Evolutionary conservation across 2,888 invertebrate genomes (phyloP), one percentile per base, ranked within the genome.

Genomic region (Nymphalis c-album): DNA sequence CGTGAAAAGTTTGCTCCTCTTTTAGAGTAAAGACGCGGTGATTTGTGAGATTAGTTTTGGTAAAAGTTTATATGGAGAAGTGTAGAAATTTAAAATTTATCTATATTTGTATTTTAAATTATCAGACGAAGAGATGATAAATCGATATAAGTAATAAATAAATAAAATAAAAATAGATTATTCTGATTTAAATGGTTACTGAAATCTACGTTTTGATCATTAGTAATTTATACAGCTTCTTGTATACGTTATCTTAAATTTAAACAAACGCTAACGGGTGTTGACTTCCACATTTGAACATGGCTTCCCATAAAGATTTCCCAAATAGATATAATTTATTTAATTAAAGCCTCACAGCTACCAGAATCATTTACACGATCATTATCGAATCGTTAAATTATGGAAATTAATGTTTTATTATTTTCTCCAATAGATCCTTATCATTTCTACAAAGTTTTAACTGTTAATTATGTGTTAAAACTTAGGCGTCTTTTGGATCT

Each of bases 401-500:
- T 40, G 53, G 17, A 31, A 31, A 55, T 55, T 5, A 51, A 8
- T 51, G 18, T 50, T 26, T 26, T 2, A 13, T 40, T 40, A 40
- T 55, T 31, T 55, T 53, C 17, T 31, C n/a, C 17, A 31, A 17
- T 31, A 7, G 31, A 55, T 53, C 5, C 17, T 1, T 53, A 26
- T 55, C 53, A 13, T 22, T 53, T 17, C 40, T 13, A 8, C 0
- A 2, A 17, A 55, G 7, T 17, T 17, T 10, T 55, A 55, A 55
- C 53, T 55, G 53, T n/a, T 55, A 55, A 55, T 55, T 55, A 55
- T 55, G 53, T 55, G 53, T 55, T 55, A 31, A 55, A 55, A 2
- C 17, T n/a, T 7, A 26, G 31, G 13, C 50, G 8, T 0, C 4
- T 20, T 50, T 10, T 10, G 7, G 0, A 2, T 20, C 4, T 50